phyloP scores from a whole-genome alignment of 2,113 vertebrate species.

The Coreoperca whiteheadi region DNA sequence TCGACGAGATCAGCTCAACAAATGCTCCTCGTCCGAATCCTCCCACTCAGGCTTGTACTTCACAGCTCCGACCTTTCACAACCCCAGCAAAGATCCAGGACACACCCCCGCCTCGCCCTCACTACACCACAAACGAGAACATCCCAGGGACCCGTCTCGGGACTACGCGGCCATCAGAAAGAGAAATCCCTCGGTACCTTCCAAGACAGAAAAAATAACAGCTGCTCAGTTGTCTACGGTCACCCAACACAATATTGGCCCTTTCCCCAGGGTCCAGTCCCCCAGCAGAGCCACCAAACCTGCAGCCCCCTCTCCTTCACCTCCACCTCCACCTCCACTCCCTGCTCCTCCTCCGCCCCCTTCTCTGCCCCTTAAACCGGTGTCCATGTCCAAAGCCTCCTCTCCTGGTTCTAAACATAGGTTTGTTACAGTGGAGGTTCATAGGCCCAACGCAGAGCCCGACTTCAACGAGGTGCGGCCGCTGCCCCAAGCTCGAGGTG shows the following conservation, averaged over 20 bases:
- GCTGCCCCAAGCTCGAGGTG: slow-evolving; percentile 93
- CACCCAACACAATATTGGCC: slow-evolving; percentile 88
- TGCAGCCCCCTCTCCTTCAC: slow-evolving; percentile 39
- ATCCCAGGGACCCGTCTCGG: slow-evolving; percentile 63
- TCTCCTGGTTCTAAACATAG: slow-evolving; percentile 84
- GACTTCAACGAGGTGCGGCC: slow-evolving; percentile 96
- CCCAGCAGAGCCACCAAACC: slow-evolving; percentile 82
- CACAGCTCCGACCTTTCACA: slow-evolving; percentile 80
- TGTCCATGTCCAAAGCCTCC: slow-evolving; percentile 72
- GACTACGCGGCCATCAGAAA: slow-evolving; percentile 64
- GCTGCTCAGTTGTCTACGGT: slow-evolving; percentile 86
- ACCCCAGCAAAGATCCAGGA: slow-evolving; percentile 70
- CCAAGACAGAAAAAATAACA: slow-evolving; percentile 77
- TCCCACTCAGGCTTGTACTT: slow-evolving; percentile 91
- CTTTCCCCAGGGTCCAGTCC: slow-evolving; percentile 95
- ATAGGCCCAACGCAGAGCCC: slow-evolving; percentile 93
- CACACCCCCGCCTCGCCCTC: slow-evolving; percentile 42
- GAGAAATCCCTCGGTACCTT: slow-evolving; percentile 74
- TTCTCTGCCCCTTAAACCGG: slow-evolving; percentile 52
- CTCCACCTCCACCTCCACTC: slow-evolving; percentile 67
- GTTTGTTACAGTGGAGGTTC: slow-evolving; percentile 97
- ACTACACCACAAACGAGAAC: slow-evolving; percentile 62
- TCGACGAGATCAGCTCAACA: slow-evolving; percentile 79
- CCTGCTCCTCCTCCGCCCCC: slow-evolving; percentile 64
- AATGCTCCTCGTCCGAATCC: slow-evolving; percentile 87